Conservation (phyloP, 2,113 vertebrate genomes). For the Limanda limanda region DNA sequence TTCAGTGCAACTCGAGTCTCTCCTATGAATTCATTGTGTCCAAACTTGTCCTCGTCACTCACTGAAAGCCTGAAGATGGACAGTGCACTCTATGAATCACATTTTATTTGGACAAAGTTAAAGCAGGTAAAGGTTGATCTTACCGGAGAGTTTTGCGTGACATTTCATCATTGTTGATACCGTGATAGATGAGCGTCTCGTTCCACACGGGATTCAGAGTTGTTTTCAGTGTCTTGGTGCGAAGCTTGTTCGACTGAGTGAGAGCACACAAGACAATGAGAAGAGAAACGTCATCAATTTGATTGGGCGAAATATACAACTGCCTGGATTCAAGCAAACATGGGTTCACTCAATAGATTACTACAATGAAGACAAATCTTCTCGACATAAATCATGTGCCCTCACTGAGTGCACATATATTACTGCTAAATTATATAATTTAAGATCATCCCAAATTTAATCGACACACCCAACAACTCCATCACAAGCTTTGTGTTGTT, state of each 20-base stretch:
- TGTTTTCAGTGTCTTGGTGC: conserved; percentile 93
- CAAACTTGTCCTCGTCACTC: conserved; percentile 96
- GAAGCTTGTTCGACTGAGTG: conserved; percentile 91
- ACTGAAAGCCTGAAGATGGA: conserved; percentile 88
- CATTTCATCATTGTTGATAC: conserved; percentile 94
- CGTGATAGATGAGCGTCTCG: conserved; percentile 92
- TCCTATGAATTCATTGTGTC: conserved; percentile 97
- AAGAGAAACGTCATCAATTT: neutral
- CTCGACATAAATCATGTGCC: neutral
- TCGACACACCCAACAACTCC: neutral
- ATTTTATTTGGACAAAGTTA: too few species aligned
- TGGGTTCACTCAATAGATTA: neutral
- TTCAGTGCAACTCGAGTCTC: conserved; percentile 94
- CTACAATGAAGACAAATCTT: neutral
- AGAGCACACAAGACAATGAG: neutral
- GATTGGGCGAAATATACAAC: neutral
- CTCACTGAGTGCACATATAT: neutral
- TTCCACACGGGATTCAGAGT: conserved; percentile 94
- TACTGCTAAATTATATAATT: neutral
- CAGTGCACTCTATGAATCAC: rapidly evolving
- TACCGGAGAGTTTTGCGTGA: conserved; percentile 93
- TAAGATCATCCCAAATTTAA: neutral
- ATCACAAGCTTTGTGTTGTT: neutral
- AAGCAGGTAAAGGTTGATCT: neutral
- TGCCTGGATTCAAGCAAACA: neutral